Evolutionary conservation across 2,797 vertebrate species (phyloP), one percentile per base, ranked within the genome.

Genomic region (Cirrhinus molitorella): DNA sequence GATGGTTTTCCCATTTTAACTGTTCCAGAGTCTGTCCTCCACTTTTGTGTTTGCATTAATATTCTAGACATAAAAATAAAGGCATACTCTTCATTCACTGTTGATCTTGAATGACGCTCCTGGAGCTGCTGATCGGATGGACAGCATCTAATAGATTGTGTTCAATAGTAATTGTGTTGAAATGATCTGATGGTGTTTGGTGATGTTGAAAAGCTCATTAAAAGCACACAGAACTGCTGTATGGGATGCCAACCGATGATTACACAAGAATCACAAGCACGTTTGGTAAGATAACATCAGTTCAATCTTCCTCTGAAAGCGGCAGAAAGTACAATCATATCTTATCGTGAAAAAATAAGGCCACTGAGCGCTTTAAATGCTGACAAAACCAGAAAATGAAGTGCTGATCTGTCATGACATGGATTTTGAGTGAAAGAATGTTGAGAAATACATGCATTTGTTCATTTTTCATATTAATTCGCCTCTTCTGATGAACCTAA

Each of bases 121-220:
- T 49, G 59, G 25, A 68, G 81, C 49, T 63, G 59, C 70, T 31
- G 83, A 76, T 79, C 43, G 43, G 74, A 53, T 80, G 78, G 85
- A 67, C 53, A 85, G 65, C 80, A 71, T 71, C 80, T 83, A 77
- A 80, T 85, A 84, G 66, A 25, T 84, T 84, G 81, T 73, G 63
- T 59, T 85, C 67, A 84, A 53, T 65, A 63, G 65, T 84, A 86
- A 88, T 82, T 84, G 79, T 75, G 79, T 70, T 88, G 73, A 79
- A 84, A 82, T 61, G 83, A 76, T 86, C 45, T 73, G 78, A 74
- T 79, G 47, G 63, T 76, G 85, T 82, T 81, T 55, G 14, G 68
- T 84, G 87, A 83, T 57, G 70, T 34, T 9, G 19, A n/a, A n/a
- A n/a, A n/a, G n/a, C n/a, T n/a, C 49, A 37, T 63, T 79, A 57